Conservation (phyloP, 2,888 invertebrate species). For the Acanthosepion lycidas region DNA sequence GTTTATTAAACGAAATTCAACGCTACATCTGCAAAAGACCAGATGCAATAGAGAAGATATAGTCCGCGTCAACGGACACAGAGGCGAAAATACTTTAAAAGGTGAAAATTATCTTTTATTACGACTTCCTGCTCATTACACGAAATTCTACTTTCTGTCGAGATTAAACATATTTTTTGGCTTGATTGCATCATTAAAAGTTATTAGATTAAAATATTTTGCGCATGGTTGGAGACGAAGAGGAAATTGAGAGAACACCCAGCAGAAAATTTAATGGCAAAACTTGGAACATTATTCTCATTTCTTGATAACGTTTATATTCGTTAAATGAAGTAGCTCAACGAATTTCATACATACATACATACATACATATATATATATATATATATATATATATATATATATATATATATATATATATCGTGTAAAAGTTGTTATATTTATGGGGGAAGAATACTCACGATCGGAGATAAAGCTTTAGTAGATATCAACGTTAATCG, state of each 20-base stretch:
- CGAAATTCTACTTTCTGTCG: neutral
- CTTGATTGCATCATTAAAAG: neutral
- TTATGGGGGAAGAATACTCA: too few species aligned
- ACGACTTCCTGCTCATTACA: neutral
- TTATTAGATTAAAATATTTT: neutral
- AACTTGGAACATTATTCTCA: too few species aligned
- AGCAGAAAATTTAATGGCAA: neutral
- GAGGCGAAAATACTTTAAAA: neutral
- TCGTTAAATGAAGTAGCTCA: too few species aligned
- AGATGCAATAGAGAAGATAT: neutral
- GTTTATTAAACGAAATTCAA: neutral
- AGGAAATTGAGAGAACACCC: neutral
- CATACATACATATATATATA: too few species aligned
- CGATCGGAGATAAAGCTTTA: too few species aligned
- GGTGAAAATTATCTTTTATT: neutral
- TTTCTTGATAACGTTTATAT: neutral
- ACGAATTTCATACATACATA: too few species aligned
- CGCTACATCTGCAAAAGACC: neutral
- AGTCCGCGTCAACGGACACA: neutral
- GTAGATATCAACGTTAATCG: too few species aligned
- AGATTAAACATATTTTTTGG: neutral
- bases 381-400: too few species aligned
- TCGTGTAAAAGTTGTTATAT: too few species aligned
- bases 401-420: too few species aligned
- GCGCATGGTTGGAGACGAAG: neutral